Conservation (phyloP, 2,797 vertebrate species). For the Cynodonichthys magdalenae region DNA sequence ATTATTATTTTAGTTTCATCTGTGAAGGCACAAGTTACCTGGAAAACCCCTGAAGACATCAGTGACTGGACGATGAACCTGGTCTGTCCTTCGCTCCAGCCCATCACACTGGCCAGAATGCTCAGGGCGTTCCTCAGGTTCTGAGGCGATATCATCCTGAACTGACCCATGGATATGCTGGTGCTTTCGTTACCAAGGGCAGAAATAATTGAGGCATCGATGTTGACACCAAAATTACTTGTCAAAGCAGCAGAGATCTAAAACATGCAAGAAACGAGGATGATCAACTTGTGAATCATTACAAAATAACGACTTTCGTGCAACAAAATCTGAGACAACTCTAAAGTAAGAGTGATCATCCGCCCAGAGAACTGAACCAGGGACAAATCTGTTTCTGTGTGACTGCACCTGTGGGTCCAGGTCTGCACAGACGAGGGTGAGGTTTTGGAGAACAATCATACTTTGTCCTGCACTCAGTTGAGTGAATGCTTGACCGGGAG, state of each 20-base stretch:
- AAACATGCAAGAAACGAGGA: neutral
- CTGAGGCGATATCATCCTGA: constrained; percentile 26
- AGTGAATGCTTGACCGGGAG: constrained; percentile 61
- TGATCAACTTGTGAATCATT: neutral
- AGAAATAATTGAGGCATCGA: constrained; percentile 34
- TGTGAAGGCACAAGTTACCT: constrained; percentile 54
- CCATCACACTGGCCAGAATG: constrained; percentile 43
- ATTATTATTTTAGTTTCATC: too few species aligned
- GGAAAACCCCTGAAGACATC: constrained; percentile 35
- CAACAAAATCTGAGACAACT: too few species aligned
- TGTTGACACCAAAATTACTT: constrained; percentile 41
- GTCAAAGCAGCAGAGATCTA: constrained; percentile 73
- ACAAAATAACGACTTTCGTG: neutral
- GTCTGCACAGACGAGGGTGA: constrained; percentile 54
- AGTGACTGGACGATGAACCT: constrained; percentile 58
- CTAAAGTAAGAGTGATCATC: neutral
- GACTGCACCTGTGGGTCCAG: constrained; percentile 64
- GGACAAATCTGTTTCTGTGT: neutral
- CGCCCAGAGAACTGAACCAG: neutral
- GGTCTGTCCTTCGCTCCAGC: constrained; percentile 75
- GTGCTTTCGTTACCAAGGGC: constrained; percentile 62
- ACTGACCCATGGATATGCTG: constrained; percentile 64
- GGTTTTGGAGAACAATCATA: constrained; percentile 33
- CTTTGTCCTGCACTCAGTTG: constrained; percentile 50
- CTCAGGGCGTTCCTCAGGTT: constrained; percentile 13